Evolutionary conservation across 2,888 invertebrate species (phyloP), one percentile per base, ranked within the genome.

Genomic region (Cacoxenus indagator): DNA sequence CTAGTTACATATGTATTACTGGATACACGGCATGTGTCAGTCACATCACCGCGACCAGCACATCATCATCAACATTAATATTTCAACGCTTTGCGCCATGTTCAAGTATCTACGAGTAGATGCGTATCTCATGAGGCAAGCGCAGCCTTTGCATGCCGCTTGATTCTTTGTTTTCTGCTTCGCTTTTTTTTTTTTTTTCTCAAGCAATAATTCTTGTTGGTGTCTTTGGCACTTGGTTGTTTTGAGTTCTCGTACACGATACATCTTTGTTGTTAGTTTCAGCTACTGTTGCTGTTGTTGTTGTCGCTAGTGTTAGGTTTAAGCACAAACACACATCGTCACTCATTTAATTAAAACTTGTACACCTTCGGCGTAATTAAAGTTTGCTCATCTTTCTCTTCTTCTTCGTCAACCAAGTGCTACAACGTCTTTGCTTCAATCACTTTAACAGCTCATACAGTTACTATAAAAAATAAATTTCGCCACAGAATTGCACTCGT

Each of bases 221-320:
- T 55, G 80, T 67, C 72, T 70, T 64, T 19, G 64, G 24, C 45
- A 51, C 51, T 46, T 62, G 66, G 71, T 1, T 51, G 9, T 51
- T 22, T 51, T 8, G 19, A 19, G 51, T 51, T n/a, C 51, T 51
- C 70, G 73, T 73, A 70, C 78, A 73, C 76, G 66, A 83, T 79
- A 81, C 76, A 79, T 79, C 82, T 81, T 73, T 72, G 76, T 71
- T 71, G 64, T 61, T 43, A n/a, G 51, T 51, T 51, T 4, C 9
- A 17, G 51, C 19, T 22, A 3, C 19, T 51, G 51, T 51, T 17
- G 51, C 17, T 51, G 51, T 57, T 26, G 57, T 57, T 57, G 14
- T 14, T 57, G 57, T 27, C 14, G 57, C 27, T 14, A 27, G 9
- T n/a, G 51, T 19, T 19, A 22, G n/a, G 51, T 51, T 51, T 26